These are phyloP conservation scores for Ammospiza caudacuta DNA, from an alignment of 2,113 vertebrate genomes.

Conservation along the genomic window DNA sequence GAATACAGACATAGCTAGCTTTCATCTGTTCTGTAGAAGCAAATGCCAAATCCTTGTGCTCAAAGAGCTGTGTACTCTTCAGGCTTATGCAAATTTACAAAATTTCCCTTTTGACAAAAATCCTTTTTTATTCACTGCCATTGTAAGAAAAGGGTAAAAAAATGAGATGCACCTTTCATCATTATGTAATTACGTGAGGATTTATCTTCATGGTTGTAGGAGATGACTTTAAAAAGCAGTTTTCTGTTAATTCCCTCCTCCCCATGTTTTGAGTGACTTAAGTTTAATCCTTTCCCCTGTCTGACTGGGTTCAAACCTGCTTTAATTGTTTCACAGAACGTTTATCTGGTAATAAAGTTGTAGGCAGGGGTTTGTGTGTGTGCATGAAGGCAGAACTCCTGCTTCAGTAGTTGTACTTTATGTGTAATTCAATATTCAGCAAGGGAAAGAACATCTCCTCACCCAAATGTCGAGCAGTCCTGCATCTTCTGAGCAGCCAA, in stretches of 20 bases:
- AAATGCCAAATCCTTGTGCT: background rate
- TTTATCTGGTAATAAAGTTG: background rate
- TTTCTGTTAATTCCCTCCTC: accelerated
- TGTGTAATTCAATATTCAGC: background rate
- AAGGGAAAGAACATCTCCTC: background rate
- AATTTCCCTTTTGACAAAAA: background rate
- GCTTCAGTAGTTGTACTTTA: background rate
- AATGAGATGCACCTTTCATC: background rate
- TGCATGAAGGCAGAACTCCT: background rate
- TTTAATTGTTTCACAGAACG: background rate
- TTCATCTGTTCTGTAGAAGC: background rate
- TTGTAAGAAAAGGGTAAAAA: background rate
- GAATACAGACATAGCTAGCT: background rate
- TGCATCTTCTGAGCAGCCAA: background rate
- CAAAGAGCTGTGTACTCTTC: background rate
- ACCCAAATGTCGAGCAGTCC: accelerated
- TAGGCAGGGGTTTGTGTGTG: background rate
- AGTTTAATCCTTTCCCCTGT: background rate
- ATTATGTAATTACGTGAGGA: background rate
- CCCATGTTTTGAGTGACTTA: background rate
- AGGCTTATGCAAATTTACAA: background rate
- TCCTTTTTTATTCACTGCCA: background rate
- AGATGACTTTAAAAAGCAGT: background rate
- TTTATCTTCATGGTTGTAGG: background rate
- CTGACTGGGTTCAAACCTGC: background rate